phyloP scores from a whole-genome alignment of 2,888 invertebrate species.

The Microctonus brassicae region DNA sequence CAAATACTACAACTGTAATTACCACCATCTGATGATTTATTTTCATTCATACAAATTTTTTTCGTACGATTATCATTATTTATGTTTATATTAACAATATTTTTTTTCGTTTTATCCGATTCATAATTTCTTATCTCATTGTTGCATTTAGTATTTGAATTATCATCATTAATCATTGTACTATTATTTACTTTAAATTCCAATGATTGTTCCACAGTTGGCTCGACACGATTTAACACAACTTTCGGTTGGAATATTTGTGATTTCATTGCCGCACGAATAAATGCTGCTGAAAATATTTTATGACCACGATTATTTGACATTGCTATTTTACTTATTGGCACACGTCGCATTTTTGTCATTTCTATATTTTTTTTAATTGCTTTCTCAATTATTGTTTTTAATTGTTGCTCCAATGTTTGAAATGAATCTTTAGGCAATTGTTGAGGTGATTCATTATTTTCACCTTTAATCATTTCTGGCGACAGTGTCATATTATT shows the following conservation, averaged over 20 bases:
- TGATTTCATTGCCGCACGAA: constrained; percentile 55
- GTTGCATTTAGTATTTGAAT: neutral
- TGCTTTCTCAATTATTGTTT: constrained; percentile 60
- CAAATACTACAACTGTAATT: constrained; percentile 61
- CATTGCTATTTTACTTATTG: constrained; percentile 28
- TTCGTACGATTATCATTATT: neutral
- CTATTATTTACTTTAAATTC: neutral
- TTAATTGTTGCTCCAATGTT: constrained; percentile 59
- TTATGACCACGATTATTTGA: constrained; percentile 33
- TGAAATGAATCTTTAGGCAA: constrained; percentile 46
- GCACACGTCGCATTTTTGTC: constrained; percentile 34
- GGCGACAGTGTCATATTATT: neutral
- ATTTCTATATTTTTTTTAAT: constrained; percentile 61
- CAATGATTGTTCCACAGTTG: neutral
- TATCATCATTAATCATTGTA: neutral
- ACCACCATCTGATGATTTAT: constrained; percentile 14
- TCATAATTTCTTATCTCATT: neutral
- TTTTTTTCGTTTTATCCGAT: neutral
- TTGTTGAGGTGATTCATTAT: neutral
- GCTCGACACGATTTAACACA: constrained; percentile 52
- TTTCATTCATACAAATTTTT: neutral
- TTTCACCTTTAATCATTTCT: constrained; percentile 24
- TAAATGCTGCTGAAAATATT: constrained; percentile 52
- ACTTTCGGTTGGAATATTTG: constrained; percentile 62
- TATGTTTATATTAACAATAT: neutral